Conservation (phyloP, 2,797 vertebrate species). For the Pyrrhura leucotis region DNA sequence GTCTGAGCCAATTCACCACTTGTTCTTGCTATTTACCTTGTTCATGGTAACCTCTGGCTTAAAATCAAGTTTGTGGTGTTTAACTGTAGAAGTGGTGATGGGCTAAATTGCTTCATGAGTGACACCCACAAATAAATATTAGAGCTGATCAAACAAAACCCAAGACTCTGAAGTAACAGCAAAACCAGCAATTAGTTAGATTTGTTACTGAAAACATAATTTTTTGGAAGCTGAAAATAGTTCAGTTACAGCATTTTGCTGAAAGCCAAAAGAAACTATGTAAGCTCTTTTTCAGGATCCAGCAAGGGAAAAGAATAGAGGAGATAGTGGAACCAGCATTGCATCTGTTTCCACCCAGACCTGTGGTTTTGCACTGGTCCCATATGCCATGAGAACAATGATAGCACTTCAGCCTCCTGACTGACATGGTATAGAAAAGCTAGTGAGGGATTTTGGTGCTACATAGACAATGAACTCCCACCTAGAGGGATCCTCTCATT, state of each 20-base stretch:
- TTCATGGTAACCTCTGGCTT: neutral
- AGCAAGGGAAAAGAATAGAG: neutral
- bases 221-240: conserved; percentile 23
- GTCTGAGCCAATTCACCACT: neutral
- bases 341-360: neutral
- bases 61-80: neutral
- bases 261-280: neutral
- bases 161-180: neutral
- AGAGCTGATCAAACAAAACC: conserved; percentile 7
- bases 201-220: conserved; percentile 6
- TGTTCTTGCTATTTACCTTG: neutral
- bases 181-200: conserved; percentile 41
- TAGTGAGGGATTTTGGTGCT: neutral
- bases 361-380: neutral
- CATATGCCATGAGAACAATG: rapidly evolving
- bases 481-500: neutral
- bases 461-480: neutral
- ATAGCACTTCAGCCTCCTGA: neutral
- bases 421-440: too few species aligned
- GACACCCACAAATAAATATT: conserved; percentile 31
- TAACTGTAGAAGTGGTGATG: neutral
- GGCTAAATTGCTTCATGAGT: conserved; percentile 16
- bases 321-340: rapidly evolving
- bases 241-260: neutral
- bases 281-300: neutral